A percentile compares a stretch with the other conserved stretches of the same genome.
phyloP scores from a whole-genome alignment of 2,888 invertebrate species.

The Temnothorax unifasciatus region DNA sequence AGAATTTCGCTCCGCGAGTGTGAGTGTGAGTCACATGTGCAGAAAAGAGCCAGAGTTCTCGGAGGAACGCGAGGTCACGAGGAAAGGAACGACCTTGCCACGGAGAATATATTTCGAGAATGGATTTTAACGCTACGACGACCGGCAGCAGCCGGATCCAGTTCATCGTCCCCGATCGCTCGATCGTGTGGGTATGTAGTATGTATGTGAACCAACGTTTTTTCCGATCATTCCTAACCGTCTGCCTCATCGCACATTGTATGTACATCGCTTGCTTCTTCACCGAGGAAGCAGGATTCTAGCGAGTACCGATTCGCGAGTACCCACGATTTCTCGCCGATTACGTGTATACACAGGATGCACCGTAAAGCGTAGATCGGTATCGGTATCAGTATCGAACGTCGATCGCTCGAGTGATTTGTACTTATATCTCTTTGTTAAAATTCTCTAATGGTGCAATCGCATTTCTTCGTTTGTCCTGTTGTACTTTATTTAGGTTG shows the following conservation, averaged over 20 bases:
- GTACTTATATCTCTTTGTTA: not conserved
- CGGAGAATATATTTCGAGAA: slow-evolving; percentile 69
- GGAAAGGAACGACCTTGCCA: slow-evolving; percentile 75
- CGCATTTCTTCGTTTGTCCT: not conserved
- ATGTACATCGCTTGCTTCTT: not conserved
- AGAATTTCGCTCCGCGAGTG: slow-evolving; percentile 60
- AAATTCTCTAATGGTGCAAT: not conserved
- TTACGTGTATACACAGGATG: slow-evolving; percentile 31
- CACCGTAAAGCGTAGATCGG: not conserved
- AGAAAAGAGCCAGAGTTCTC: slow-evolving; percentile 69
- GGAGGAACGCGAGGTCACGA: slow-evolving; percentile 67
- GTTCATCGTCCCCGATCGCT: slow-evolving; percentile 40
- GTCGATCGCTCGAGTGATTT: not conserved
- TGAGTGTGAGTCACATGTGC: slow-evolving; percentile 42
- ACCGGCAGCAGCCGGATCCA: slow-evolving; percentile 39
- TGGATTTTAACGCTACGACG: slow-evolving; percentile 54
- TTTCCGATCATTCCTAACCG: slow-evolving; percentile 34
- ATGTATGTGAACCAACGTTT: slow-evolving; percentile 56
- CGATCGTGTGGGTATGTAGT: not conserved
- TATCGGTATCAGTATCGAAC: not conserved
- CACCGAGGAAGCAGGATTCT: not conserved
- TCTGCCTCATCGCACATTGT: slow-evolving; percentile 25
- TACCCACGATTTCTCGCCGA: slow-evolving; percentile 49
- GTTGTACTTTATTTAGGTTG: not conserved
- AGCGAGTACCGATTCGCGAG: not conserved